These are phyloP conservation scores for Mustelus asterias DNA, from an alignment of 2,113 vertebrate species.

Conservation along the genomic window DNA sequence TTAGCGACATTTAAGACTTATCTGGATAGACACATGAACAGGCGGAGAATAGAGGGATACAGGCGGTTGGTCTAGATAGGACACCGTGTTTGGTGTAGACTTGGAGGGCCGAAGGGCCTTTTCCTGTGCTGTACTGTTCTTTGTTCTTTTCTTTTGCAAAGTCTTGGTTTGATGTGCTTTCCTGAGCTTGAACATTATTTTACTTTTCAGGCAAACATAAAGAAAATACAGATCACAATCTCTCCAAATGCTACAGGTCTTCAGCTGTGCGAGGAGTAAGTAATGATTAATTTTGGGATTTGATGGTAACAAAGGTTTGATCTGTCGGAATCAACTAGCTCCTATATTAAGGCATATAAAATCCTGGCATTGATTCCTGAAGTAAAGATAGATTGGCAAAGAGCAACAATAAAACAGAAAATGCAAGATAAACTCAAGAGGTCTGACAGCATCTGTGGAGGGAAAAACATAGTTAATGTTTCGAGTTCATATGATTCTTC, in stretches of 20 bases:
- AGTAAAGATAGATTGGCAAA: background rate
- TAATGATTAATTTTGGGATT: background rate
- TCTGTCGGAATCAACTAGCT: background rate
- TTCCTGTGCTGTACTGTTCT: no score
- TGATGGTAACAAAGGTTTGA: background rate
- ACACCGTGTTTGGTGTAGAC: no score
- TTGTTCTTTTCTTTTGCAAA: background rate
- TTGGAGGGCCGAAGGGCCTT: no score
- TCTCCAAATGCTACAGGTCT: background rate
- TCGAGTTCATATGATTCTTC: no score
- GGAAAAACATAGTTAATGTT: no score
- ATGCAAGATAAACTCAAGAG: no score
- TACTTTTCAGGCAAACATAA: background rate
- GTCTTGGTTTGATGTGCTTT: background rate
- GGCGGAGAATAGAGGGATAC: no score
- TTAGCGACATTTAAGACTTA: no score
- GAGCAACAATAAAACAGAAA: no score
- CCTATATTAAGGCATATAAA: background rate
- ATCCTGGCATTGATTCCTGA: background rate
- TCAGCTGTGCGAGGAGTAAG: background rate
- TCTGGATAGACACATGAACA: no score
- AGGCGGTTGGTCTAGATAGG: no score
- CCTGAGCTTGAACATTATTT: background rate
- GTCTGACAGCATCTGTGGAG: no score
- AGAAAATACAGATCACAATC: background rate